A percentile compares a stretch with the other conserved stretches of the same genome.
Conservation (phyloP, 2,113 vertebrate species). For the Sinocyclocheilus anshuiensis region DNA sequence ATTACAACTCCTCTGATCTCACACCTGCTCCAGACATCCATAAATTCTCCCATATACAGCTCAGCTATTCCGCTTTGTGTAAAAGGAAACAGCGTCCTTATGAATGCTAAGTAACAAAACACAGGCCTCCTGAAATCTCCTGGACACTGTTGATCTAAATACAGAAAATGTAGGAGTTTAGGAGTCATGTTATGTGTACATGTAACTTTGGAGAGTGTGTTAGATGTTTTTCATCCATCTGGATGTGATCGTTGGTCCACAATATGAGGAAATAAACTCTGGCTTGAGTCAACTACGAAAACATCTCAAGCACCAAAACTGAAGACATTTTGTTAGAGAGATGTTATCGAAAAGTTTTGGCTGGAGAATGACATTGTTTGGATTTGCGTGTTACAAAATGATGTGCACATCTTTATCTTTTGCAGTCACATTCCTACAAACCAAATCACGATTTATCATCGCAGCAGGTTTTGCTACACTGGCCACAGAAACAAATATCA, state of each 20-base stretch:
- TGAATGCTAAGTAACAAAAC: background rate
- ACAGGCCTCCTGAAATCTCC: background rate
- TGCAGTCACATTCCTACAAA: background rate
- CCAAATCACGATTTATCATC: background rate
- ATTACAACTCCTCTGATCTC: slow-evolving; percentile 50
- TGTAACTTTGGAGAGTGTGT: background rate
- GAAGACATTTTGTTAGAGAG: background rate
- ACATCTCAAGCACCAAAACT: background rate
- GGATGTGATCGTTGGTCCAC: background rate
- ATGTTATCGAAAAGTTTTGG: background rate
- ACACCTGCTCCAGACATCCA: slow-evolving; percentile 54
- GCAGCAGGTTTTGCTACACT: background rate
- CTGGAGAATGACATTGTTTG: background rate
- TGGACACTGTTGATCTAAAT: background rate
- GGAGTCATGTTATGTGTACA: background rate
- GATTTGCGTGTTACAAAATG: background rate
- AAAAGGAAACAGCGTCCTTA: too few relatives aligned
- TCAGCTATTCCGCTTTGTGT: background rate
- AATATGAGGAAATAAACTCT: background rate
- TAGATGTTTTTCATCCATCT: background rate
- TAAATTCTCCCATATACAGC: slow-evolving; percentile 50
- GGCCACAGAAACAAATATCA: slow-evolving; percentile 23
- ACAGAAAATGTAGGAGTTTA: background rate
- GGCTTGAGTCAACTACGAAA: background rate
- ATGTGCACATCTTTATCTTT: background rate